Conservation (phyloP, 2,113 vertebrate species). For the Uria lomvia region DNA sequence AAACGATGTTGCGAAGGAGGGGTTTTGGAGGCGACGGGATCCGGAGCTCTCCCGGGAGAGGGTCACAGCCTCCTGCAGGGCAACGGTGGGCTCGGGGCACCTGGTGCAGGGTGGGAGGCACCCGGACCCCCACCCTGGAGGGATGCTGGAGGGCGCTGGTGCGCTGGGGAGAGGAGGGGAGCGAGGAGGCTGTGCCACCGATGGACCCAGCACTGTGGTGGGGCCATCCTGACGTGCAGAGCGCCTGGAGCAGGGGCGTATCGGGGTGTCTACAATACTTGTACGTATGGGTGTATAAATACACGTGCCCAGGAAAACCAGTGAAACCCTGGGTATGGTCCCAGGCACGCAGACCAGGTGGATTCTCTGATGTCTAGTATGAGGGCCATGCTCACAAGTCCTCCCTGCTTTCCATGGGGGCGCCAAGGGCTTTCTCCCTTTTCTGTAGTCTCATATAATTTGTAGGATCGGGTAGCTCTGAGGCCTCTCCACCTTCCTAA, state of each 20-base stretch:
- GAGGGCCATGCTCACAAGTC: fast-evolving
- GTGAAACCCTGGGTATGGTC: not conserved
- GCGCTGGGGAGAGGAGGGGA: not conserved
- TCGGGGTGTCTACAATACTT: fast-evolving
- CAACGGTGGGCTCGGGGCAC: not conserved
- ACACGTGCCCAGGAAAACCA: not conserved
- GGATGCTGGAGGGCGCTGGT: fast-evolving
- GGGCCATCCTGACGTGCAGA: not conserved
- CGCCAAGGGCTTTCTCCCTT: not conserved
- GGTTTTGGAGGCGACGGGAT: not conserved
- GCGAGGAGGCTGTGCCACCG: not conserved
- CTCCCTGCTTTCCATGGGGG: not conserved
- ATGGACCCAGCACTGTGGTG: too few relatives aligned
- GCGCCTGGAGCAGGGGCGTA: not conserved
- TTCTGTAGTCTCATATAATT: not conserved
- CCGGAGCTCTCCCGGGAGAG: not conserved
- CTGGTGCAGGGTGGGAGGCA: fast-evolving
- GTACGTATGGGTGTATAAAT: fast-evolving
- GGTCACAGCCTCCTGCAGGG: not conserved
- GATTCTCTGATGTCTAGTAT: not conserved
- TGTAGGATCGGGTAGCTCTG: not conserved
- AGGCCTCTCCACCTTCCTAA: not conserved
- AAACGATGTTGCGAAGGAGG: not conserved
- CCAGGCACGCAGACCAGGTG: not conserved
- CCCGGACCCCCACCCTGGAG: not conserved